phyloP scores from a whole-genome alignment of 2,797 vertebrate genomes.

The Morelia viridis region DNA sequence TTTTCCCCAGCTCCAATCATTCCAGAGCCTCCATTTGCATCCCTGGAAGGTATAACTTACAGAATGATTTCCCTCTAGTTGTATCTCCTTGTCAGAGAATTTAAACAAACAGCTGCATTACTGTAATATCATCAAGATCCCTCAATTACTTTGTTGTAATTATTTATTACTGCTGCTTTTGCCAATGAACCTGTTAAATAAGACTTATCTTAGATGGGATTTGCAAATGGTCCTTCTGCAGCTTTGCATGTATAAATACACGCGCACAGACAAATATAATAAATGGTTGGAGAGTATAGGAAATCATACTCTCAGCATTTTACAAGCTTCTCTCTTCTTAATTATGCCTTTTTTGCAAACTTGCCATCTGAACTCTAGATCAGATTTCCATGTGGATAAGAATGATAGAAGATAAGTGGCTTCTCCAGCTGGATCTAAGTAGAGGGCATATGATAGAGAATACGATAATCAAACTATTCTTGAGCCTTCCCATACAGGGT shows the following conservation, averaged over 20 bases:
- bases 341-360: slow-evolving; percentile 65
- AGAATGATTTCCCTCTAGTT: slow-evolving; percentile 70
- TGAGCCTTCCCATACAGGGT: slow-evolving; percentile 22
- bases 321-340: slow-evolving; percentile 64
- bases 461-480: slow-evolving; percentile 11
- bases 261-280: slow-evolving; percentile 21
- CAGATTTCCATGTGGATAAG: slow-evolving; percentile 63
- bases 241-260: slow-evolving; percentile 2
- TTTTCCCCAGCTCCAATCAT: slow-evolving; percentile 57
- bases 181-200: slow-evolving; percentile 67
- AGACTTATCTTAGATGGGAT: slow-evolving; percentile 66
- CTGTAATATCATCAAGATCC: slow-evolving; percentile 66
- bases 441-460: slow-evolving; percentile 39
- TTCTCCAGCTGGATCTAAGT: slow-evolving; percentile 11
- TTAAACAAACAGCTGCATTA: slow-evolving; percentile 68
- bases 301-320: slow-evolving; percentile 71
- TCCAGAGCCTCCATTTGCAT: slow-evolving; percentile 61
- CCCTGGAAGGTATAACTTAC: slow-evolving; percentile 68
- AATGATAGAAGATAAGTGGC: slow-evolving; percentile 51
- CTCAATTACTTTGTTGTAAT: slow-evolving; percentile 70
- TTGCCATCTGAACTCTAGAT: slow-evolving; percentile 69
- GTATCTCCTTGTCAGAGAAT: slow-evolving; percentile 68
- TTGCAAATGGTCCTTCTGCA: slow-evolving; percentile 15
- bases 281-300: slow-evolving; percentile 66
- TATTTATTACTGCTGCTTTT: slow-evolving; percentile 65